Percentiles rank a stretch among this genome's conserved stretches.
Conservation (phyloP, 2,797 vertebrate genomes). For the Xenops minutus region DNA sequence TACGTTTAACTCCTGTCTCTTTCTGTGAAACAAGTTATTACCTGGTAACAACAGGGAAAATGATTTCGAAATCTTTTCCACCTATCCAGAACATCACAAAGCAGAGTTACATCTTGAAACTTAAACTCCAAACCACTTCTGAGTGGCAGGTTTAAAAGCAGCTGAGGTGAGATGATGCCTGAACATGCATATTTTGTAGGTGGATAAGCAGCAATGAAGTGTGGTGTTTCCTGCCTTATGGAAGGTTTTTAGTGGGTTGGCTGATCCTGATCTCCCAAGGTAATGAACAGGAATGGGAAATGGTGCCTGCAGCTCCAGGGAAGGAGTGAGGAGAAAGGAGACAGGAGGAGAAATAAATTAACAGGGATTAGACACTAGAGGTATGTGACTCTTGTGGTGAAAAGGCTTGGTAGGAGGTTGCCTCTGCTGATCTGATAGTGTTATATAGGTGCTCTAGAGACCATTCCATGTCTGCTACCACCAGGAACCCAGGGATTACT, state of each 20-base stretch:
- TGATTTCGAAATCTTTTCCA: background rate
- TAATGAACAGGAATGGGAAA: background rate
- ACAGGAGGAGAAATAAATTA: background rate
- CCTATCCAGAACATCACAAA: background rate
- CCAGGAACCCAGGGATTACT: background rate
- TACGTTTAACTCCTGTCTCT: background rate
- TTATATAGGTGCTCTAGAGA: background rate
- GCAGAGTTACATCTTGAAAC: background rate
- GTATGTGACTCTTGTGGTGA: background rate
- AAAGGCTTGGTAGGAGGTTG: background rate
- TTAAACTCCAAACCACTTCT: conserved; percentile 21
- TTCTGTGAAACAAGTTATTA: background rate
- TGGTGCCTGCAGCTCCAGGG: background rate
- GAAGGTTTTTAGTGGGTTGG: background rate
- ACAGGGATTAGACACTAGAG: background rate
- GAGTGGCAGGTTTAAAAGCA: background rate
- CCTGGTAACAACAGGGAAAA: background rate
- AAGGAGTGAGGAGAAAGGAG: background rate
- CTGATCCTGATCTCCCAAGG: background rate
- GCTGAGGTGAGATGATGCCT: conserved; percentile 16
- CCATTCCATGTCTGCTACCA: background rate
- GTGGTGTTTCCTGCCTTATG: background rate
- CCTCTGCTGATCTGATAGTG: fast-evolving
- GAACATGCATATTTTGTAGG: conserved; percentile 13
- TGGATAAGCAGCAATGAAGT: background rate